Conservation (phyloP, 2,113 vertebrate species). For the Austrofundulus limnaeus region DNA sequence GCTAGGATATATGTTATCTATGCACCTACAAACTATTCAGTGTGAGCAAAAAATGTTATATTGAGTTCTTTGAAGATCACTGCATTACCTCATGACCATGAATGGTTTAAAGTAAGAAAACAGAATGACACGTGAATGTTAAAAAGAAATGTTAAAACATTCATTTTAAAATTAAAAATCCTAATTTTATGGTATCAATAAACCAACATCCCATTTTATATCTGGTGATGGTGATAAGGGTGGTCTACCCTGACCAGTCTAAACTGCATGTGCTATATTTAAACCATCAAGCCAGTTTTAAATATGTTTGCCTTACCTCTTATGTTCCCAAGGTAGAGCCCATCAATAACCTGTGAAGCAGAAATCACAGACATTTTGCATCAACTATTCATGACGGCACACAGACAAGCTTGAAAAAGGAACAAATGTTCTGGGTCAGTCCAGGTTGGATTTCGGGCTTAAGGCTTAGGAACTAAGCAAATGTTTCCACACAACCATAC, state of each 20-base stretch:
- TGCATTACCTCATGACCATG: background rate
- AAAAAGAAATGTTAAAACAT: background rate
- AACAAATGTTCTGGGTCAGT: constrained; percentile 32
- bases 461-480: constrained; percentile 53
- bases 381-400: constrained; percentile 30
- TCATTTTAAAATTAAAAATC: background rate
- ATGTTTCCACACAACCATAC: constrained; percentile 47
- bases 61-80: background rate
- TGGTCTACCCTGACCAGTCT: background rate
- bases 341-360: constrained; percentile 82
- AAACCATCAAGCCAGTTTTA: constrained; percentile 9
- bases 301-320: constrained; percentile 76
- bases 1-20: background rate
- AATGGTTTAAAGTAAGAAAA: background rate
- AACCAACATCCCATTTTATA: background rate
- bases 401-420: constrained; percentile 38
- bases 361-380: constrained; percentile 57
- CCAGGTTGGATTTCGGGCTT: constrained; percentile 65
- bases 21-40: background rate
- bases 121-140: background rate
- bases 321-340: constrained; percentile 89
- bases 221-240: background rate
- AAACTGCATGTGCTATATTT: background rate
- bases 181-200: background rate
- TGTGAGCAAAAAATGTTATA: background rate